Percentiles rank a stretch among this genome's conserved stretches.
These are phyloP conservation scores for Philypnodon macrostomus DNA, from an alignment of 2,797 vertebrate species.

Conservation along the genomic window DNA sequence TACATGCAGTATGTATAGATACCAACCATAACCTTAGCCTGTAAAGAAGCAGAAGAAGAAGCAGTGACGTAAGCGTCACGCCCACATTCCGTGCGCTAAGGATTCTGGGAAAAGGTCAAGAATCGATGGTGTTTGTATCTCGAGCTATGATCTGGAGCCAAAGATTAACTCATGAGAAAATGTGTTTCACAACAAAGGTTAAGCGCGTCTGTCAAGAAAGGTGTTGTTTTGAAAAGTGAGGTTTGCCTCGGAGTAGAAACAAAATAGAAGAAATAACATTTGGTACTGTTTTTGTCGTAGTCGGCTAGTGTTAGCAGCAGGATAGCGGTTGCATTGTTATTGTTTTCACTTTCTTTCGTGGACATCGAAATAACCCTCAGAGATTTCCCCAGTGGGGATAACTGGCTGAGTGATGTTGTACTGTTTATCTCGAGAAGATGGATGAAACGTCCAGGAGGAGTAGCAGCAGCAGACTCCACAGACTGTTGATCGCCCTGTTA, in stretches of 20 bases:
- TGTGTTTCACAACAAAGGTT: neutral
- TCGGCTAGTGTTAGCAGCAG: slow-evolving; percentile 30
- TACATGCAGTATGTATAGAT: too few species aligned
- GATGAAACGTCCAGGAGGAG: slow-evolving; percentile 86
- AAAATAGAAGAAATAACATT: neutral
- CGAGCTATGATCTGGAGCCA: slow-evolving; percentile 8
- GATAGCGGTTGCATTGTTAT: slow-evolving; percentile 52
- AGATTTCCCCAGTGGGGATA: slow-evolving; percentile 41
- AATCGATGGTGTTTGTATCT: slow-evolving; percentile 37
- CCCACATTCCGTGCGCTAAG: slow-evolving; percentile 48
- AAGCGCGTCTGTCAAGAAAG: neutral
- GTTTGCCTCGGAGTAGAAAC: accelerated
- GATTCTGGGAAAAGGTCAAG: slow-evolving; percentile 69
- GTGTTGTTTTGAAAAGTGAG: accelerated
- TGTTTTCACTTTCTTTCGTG: slow-evolving; percentile 41
- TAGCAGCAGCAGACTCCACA: slow-evolving; percentile 80
- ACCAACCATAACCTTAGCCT: too few species aligned
- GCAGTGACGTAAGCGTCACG: slow-evolving; percentile 49
- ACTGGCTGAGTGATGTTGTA: slow-evolving; percentile 73
- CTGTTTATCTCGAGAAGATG: slow-evolving; percentile 79
- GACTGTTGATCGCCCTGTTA: slow-evolving; percentile 84
- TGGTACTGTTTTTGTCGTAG: neutral
- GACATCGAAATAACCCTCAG: neutral
- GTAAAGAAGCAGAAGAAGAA: neutral
- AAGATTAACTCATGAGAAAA: slow-evolving; percentile 2